Conservation (phyloP, 1,140 invertebrate species). For the Anastrepha obliqua region DNA sequence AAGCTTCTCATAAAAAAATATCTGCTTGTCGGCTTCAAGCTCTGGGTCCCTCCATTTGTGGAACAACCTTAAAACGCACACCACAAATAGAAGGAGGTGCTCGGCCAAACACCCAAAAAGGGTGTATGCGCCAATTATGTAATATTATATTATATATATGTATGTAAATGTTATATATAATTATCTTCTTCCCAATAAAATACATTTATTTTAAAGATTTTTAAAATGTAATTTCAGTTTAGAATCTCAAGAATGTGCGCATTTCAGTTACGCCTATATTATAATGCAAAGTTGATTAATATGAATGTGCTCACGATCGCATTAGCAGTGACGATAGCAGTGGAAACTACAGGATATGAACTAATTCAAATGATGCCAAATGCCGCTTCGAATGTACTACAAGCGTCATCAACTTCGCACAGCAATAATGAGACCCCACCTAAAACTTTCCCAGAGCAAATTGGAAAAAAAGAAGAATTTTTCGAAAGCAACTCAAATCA, state of each 20-base stretch:
- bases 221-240: not conserved
- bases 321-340: constrained; percentile 40
- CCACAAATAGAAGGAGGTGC: no score
- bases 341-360: not conserved
- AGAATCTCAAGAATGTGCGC: not conserved
- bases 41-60: no score
- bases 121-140: no score
- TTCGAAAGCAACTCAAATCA: constrained; percentile 56
- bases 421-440: not conserved
- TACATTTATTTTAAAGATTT: no score
- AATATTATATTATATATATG: no score
- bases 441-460: constrained; percentile 54
- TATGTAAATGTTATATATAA: no score
- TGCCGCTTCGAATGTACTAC: not conserved
- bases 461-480: constrained; percentile 58
- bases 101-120: no score
- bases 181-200: no score
- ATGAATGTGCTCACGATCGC: constrained; percentile 46
- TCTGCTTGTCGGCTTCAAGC: no score
- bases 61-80: no score
- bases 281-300: not conserved
- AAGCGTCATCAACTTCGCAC: not conserved
- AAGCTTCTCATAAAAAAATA: no score
- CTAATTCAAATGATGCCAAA: not conserved
- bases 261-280: not conserved